These are phyloP conservation scores for Astur gentilis DNA, from an alignment of 2,113 vertebrate species.

Conservation along the genomic window DNA sequence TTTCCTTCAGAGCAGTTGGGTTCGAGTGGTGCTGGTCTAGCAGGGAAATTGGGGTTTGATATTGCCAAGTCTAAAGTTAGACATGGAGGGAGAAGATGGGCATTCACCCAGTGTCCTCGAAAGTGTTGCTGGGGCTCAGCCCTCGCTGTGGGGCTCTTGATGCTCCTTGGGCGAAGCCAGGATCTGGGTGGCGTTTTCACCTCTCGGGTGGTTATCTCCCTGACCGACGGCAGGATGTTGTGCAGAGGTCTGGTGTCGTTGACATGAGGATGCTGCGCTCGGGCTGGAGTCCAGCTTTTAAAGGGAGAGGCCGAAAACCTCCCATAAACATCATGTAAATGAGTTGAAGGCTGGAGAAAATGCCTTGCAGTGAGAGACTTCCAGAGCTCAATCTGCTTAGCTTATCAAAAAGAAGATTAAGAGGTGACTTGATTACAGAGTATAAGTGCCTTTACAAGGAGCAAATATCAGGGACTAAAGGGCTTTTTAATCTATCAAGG, in stretches of 20 bases:
- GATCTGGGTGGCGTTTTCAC: neutral
- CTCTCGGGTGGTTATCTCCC: neutral
- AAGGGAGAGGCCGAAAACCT: neutral
- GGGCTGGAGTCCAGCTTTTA: neutral
- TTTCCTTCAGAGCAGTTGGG: neutral
- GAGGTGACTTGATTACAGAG: constrained; percentile 69
- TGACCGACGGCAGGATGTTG: neutral
- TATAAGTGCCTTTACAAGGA: constrained; percentile 65
- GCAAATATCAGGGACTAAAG: constrained; percentile 65
- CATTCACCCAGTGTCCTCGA: neutral
- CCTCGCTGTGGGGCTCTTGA: rapidly evolving
- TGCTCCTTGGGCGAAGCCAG: neutral
- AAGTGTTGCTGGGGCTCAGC: neutral
- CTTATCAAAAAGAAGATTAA: constrained; percentile 70
- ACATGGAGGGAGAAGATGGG: neutral
- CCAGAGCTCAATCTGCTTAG: constrained; percentile 62
- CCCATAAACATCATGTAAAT: constrained; percentile 50
- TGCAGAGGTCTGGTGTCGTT: neutral
- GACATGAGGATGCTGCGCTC: rapidly evolving
- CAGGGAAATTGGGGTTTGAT: neutral
- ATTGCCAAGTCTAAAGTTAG: neutral
- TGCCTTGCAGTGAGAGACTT: constrained; percentile 60
- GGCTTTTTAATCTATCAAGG: constrained; percentile 63
- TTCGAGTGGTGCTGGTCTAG: neutral
- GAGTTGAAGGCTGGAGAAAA: constrained; percentile 49